Base-by-base conservation (phyloP, 2,113 vertebrate species). In the Hemiscyllium ocellatum region DNA sequence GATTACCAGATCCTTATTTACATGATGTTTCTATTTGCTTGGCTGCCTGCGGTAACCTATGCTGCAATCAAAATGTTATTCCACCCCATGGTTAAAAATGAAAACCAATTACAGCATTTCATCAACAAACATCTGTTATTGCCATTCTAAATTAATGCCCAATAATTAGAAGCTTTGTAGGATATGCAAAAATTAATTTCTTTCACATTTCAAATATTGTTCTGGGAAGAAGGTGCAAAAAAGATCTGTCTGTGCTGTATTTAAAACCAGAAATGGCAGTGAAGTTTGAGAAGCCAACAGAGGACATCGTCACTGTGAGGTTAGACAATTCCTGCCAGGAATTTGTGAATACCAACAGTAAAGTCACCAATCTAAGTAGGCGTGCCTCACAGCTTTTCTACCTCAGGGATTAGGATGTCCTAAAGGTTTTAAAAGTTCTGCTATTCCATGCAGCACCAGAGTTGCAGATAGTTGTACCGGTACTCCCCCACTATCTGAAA, bases 121-220 rank as follows among this genome's bases (percentile, higher is more conserved):
- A 83, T 83, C 20, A 42, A 83, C 80, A 83, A 83, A 83, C 80
- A 83, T 83, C 80, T 83, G 80, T 83, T 83, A 47, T 47, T 83
- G 80, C 80, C 80, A 47, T 83, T 83, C 37, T 83, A 83, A 83
- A 83, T 22, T 37, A 83, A 83, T 83, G 37, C 80, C 19, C 42
- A 47, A 83, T 37, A 83, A 83, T 83, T 47, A 83, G 80, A 47
- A 83, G 37, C 80, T 83, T 83, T 83, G 37, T 42, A 37, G 80
- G 20, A 83, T 83, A 47, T 83, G 80, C 80, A 83, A 42, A 83
- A 83, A 47, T 83, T 5, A 42, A 83, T 83, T 83, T 37, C 17
- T 20, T 83, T 47, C 80, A 83, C 80, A 42, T 83, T 83, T 20
- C 80, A 83, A 47, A 83, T 42, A n/a, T 83, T 83, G 80, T 83